A percentile compares a stretch with the other conserved stretches of the same genome.
These are phyloP conservation scores for Cichladusa arquata DNA, from an alignment of 2,113 vertebrate genomes.

Conservation along the genomic window DNA sequence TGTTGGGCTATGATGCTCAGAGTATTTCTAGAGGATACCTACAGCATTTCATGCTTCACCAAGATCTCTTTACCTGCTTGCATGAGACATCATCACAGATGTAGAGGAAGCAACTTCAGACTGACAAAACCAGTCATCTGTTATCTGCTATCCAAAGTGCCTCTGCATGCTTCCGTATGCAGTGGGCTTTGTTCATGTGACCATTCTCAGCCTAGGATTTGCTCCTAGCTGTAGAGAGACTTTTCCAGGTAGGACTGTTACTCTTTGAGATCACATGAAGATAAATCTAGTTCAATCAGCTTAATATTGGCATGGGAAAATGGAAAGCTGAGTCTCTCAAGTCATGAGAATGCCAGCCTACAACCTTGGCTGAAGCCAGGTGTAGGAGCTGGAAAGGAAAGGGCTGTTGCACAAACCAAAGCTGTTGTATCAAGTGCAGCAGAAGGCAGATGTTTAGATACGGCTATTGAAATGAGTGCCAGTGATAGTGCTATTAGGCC, in stretches of 20 bases:
- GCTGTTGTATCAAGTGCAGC: background rate
- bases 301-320: background rate
- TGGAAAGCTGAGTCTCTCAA: background rate
- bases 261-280: background rate
- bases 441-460: background rate
- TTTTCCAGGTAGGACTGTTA: background rate
- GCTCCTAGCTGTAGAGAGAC: background rate
- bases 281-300: background rate
- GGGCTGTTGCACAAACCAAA: background rate
- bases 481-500: background rate
- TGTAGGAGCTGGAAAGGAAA: background rate
- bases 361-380: background rate
- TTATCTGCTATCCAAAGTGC: background rate
- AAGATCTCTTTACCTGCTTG: background rate
- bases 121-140: background rate
- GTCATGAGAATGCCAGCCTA: background rate
- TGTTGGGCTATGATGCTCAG: background rate
- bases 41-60: background rate
- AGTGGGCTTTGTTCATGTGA: background rate
- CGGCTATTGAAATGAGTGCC: background rate
- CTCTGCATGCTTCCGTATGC: background rate
- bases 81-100: background rate
- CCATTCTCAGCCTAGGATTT: background rate
- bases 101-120: background rate
- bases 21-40: background rate